Evolutionary conservation across 2,113 vertebrate species (phyloP).

Genomic region (Heliornis fulica): DNA sequence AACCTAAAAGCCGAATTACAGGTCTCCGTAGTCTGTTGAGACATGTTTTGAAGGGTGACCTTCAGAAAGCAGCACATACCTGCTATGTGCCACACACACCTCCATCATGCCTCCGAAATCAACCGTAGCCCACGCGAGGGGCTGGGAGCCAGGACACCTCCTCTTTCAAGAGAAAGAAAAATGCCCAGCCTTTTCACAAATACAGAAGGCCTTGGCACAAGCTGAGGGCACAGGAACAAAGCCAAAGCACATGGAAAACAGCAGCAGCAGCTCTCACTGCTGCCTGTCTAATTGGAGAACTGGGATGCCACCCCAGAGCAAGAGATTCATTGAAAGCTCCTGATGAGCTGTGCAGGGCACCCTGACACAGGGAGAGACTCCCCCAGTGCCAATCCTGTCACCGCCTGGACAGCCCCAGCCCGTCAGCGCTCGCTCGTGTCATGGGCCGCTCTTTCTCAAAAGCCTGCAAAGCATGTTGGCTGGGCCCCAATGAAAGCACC

Average conservation of each 20-base stretch:
- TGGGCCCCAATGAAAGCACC: constrained; percentile 39
- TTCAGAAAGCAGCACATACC: not conserved
- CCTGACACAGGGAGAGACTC: not conserved
- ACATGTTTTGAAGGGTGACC: not conserved
- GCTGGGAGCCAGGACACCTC: constrained; percentile 33
- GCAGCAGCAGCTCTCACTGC: constrained; percentile 14
- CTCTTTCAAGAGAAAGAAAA: constrained; percentile 36
- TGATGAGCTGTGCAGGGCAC: not conserved
- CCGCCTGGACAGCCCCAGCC: not conserved
- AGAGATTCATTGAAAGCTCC: not conserved
- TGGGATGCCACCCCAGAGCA: not conserved
- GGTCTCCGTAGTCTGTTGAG: not conserved
- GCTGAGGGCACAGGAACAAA: constrained; percentile 41
- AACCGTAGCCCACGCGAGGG: not conserved
- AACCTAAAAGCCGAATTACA: not conserved
- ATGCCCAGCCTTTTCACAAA: constrained; percentile 21
- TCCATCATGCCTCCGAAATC: not conserved
- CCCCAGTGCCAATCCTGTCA: not conserved
- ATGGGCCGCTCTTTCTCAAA: not conserved
- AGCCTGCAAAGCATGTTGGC: not conserved
- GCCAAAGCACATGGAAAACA: constrained; percentile 52
- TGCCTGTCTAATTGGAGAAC: not conserved
- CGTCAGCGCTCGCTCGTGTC: rapidly evolving
- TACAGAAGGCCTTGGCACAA: constrained; percentile 32
- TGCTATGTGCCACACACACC: not conserved